Conservation (phyloP, 2,797 vertebrate species). For the Phalanger gymnotis region DNA sequence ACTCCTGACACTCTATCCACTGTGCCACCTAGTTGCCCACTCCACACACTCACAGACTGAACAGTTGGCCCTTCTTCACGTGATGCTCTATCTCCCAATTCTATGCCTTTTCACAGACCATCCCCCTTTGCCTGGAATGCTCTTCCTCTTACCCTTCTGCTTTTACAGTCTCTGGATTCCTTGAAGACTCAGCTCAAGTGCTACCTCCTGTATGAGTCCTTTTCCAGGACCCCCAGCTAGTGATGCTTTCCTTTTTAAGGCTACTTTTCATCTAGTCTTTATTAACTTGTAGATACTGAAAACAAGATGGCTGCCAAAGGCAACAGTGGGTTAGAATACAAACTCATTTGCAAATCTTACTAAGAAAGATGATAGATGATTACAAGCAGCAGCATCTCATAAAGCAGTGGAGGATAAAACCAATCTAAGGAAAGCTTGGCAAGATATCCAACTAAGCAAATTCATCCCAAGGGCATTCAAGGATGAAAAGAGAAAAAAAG, state of each 20-base stretch:
- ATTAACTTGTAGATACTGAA: neutral
- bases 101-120: neutral
- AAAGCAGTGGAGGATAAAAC: neutral
- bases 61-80: neutral
- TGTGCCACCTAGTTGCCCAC: neutral
- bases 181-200: neutral
- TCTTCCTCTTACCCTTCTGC: neutral
- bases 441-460: neutral
- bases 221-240: neutral
- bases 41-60: neutral
- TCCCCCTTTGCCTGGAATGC: neutral
- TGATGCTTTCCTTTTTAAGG: neutral
- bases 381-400: neutral
- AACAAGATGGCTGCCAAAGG: neutral
- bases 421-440: neutral
- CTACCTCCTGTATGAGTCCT: neutral
- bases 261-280: neutral
- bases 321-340: neutral
- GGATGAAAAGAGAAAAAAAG: neutral
- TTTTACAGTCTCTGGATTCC: neutral
- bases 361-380: neutral
- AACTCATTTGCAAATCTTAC: neutral
- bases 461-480: neutral
- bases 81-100: neutral
- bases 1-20: neutral